Conservation (phyloP, 1,140 invertebrate genomes). For the Hyphantria cunea region DNA sequence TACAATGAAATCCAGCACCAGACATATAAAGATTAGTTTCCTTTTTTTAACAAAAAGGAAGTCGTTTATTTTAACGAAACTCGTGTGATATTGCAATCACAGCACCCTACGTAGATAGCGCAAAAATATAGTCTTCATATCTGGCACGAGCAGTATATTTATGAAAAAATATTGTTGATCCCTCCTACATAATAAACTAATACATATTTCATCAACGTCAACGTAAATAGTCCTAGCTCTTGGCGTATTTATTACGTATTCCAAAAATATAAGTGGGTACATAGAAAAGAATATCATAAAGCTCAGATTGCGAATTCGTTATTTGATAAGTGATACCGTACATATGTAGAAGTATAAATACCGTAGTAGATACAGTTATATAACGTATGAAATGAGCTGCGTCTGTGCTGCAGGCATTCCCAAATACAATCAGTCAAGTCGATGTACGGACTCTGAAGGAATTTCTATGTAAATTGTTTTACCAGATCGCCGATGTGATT, state of each 20-base stretch:
- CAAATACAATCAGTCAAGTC: slow-evolving; percentile 35
- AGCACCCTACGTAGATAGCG: slow-evolving; percentile 50
- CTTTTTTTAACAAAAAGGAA: slow-evolving; percentile 8
- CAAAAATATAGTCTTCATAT: slow-evolving; percentile 58
- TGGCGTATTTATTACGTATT: slow-evolving; percentile 8
- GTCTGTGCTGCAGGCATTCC: slow-evolving; percentile 18
- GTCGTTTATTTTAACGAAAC: slow-evolving; percentile 20
- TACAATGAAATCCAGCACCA: background rate
- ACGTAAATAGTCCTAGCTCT: slow-evolving; percentile 26
- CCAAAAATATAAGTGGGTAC: slow-evolving; percentile 9
- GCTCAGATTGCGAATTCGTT: slow-evolving; percentile 2
- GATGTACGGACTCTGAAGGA: slow-evolving; percentile 20
- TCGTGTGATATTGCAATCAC: slow-evolving; percentile 51
- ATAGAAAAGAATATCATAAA: slow-evolving; percentile 5
- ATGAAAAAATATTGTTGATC: slow-evolving; percentile 54
- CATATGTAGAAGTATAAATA: background rate
- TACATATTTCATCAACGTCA: slow-evolving; percentile 53
- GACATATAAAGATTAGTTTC: slow-evolving; percentile 15
- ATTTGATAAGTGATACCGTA: background rate
- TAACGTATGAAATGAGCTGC: background rate
- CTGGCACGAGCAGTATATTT: slow-evolving; percentile 52
- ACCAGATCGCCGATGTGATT: slow-evolving; percentile 33
- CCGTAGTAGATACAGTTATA: background rate
- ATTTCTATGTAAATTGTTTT: too few relatives aligned
- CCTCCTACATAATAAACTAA: slow-evolving; percentile 49